Percentiles rank a stretch among this genome's conserved stretches.
These are phyloP conservation scores for Notocelia uddmanniana DNA, from an alignment of 2,888 invertebrate genomes.

Conservation along the genomic window DNA sequence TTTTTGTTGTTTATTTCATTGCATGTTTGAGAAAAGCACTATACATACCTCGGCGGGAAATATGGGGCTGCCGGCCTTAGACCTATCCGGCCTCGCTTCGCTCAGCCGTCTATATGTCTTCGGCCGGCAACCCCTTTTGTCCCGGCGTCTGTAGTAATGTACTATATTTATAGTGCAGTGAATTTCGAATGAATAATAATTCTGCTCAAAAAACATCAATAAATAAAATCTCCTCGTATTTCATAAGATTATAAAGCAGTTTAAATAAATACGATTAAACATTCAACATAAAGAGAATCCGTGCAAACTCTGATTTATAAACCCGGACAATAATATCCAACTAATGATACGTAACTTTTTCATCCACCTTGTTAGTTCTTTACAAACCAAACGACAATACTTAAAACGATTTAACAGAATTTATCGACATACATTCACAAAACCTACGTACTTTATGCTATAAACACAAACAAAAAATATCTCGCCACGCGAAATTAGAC, in stretches of 20 bases:
- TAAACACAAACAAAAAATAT: not conserved
- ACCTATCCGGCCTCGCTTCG: no score
- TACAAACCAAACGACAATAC: constrained; percentile 63
- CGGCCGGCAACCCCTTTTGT: no score
- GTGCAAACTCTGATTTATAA: constrained; percentile 39
- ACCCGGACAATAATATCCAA: constrained; percentile 46
- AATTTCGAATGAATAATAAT: constrained; percentile 9
- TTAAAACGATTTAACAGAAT: constrained; percentile 63
- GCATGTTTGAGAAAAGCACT: no score
- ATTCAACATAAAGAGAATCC: constrained; percentile 19
- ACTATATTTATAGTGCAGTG: not conserved
- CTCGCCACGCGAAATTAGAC: not conserved
- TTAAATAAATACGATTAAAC: constrained; percentile 40
- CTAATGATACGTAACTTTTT: constrained; percentile 60
- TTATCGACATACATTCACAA: constrained; percentile 64
- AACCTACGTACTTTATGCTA: constrained; percentile 43
- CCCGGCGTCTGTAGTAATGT: no score
- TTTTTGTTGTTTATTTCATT: no score
- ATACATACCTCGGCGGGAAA: no score
- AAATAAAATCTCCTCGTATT: constrained; percentile 30
- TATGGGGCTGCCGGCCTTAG: no score
- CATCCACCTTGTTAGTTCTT: constrained; percentile 55
- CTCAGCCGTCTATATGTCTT: no score
- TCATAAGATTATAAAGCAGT: constrained; percentile 36
- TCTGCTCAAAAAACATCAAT: constrained; percentile 11